Percentiles rank a stretch among this genome's conserved stretches.
Evolutionary conservation across 2,888 invertebrate genomes (phyloP).

Genomic region (Isoperla grammatica): DNA sequence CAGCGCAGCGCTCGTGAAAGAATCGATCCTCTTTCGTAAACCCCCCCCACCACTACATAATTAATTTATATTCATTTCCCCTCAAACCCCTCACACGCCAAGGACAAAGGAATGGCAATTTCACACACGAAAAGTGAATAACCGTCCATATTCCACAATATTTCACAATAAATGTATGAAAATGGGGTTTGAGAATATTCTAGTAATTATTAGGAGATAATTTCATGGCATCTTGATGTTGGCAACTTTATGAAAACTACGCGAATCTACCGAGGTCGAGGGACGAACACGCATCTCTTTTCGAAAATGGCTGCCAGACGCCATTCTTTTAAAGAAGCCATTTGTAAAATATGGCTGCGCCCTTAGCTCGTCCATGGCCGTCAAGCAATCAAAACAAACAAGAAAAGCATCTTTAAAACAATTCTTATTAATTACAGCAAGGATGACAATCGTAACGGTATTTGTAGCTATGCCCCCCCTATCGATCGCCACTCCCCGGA

Average conservation of each 20-base stretch:
- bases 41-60: no score
- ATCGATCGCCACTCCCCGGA: conserved; percentile 21
- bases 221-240: no score
- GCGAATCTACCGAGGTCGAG: no score
- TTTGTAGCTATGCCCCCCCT: background rate
- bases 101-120: conserved; percentile 5
- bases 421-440: conserved; percentile 1
- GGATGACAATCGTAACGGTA: background rate
- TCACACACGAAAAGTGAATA: background rate
- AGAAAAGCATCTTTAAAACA: background rate
- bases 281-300: no score
- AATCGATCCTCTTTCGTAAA: no score
- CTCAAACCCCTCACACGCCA: conserved; percentile 5
- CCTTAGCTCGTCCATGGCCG: conserved; percentile 53
- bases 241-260: no score
- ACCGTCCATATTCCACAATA: background rate
- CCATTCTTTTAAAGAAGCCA: conserved; percentile 51
- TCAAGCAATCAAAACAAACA: conserved; percentile 48
- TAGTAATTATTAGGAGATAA: no score
- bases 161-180: background rate
- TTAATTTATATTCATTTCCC: background rate
- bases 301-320: conserved; percentile 44
- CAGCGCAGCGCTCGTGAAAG: no score
- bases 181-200: background rate
- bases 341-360: conserved; percentile 60